These are phyloP conservation scores for Astyanax mexicanus DNA, from an alignment of 2,797 vertebrate species.

Conservation along the genomic window DNA sequence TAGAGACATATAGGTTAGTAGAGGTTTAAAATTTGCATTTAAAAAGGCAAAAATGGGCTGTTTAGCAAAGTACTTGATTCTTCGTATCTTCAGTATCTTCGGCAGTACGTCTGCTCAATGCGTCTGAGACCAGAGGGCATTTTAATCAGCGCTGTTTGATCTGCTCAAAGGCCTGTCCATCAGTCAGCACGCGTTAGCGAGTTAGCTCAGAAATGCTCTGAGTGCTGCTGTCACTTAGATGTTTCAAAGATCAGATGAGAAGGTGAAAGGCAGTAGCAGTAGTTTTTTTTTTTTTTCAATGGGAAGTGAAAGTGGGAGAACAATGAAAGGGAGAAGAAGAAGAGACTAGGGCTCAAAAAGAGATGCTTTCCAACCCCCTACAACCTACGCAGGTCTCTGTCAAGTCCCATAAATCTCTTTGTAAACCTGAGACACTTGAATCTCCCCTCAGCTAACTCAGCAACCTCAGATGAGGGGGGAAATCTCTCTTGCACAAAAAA, in stretches of 20 bases:
- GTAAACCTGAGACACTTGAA: conserved; percentile 42
- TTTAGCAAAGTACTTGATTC: background rate
- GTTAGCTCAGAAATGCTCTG: conserved; percentile 12
- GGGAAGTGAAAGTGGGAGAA: conserved; percentile 26
- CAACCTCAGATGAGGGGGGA: conserved; percentile 24
- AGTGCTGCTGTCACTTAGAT: conserved; percentile 38
- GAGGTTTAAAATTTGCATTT: background rate
- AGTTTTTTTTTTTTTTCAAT: conserved; percentile 23
- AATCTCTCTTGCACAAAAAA: conserved; percentile 30
- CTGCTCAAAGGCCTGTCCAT: conserved; percentile 43
- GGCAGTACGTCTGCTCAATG: background rate
- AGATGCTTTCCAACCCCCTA: conserved; percentile 31
- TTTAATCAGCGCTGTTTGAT: conserved; percentile 45
- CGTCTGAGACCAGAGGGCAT: background rate
- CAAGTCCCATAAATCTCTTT: conserved; percentile 50
- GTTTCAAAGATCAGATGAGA: conserved; percentile 46
- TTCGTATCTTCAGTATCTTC: background rate
- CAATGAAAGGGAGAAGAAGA: conserved; percentile 12
- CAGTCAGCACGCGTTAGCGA: conserved; percentile 27
- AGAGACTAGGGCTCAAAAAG: background rate
- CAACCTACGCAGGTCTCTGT: conserved; percentile 34
- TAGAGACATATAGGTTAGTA: conserved; percentile 23
- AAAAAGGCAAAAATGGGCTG: background rate
- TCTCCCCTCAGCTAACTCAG: conserved; percentile 47
- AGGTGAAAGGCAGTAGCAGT: conserved; percentile 37